Percentiles rank a stretch among this genome's conserved stretches.
Conservation (phyloP, 2,113 vertebrate genomes). For the Ahaetulla prasina region DNA sequence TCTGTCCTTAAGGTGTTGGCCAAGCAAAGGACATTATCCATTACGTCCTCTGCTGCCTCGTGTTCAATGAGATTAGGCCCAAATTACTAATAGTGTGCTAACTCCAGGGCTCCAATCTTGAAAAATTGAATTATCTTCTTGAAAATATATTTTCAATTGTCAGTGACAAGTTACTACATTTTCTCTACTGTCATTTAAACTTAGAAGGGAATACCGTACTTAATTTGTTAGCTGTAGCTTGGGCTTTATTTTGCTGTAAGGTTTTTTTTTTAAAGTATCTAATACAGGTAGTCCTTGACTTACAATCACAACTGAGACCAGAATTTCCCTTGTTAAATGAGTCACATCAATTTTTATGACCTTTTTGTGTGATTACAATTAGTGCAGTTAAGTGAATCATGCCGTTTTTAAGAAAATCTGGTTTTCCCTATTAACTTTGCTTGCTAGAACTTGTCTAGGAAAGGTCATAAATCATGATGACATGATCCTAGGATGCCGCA, state of each 20-base stretch:
- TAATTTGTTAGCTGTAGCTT: background rate
- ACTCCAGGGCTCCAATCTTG: background rate
- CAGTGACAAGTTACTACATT: background rate
- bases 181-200: background rate
- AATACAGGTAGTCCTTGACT: background rate
- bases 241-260: background rate
- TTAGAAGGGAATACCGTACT: background rate
- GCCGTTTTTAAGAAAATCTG: background rate
- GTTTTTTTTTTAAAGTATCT: background rate
- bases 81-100: background rate
- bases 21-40: background rate
- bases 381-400: background rate
- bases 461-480: background rate
- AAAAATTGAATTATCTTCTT: background rate
- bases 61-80: background rate
- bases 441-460: background rate
- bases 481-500: background rate
- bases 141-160: background rate
- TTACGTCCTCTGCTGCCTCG: background rate
- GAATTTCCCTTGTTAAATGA: background rate
- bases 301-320: background rate
- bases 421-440: background rate
- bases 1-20: background rate
- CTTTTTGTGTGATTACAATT: background rate
- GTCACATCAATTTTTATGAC: background rate